A percentile compares a stretch with the other conserved stretches of the same genome.
Evolutionary conservation across 2,113 vertebrate genomes (phyloP).

Genomic region (Xiphophorus maculatus): DNA sequence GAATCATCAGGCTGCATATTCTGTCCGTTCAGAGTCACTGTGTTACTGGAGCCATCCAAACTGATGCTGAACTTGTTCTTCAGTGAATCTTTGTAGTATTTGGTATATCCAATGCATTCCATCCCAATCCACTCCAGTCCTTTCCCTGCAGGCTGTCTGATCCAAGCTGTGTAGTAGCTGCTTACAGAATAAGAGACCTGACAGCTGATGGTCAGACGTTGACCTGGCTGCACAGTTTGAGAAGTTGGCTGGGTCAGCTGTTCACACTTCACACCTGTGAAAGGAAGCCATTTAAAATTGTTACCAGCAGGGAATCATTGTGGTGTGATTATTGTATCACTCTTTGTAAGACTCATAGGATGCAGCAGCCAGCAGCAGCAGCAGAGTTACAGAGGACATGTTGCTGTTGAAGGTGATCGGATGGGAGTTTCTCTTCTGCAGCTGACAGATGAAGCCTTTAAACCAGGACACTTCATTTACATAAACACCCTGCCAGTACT

Average conservation of each 20-base stretch:
- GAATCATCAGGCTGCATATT: too few species aligned
- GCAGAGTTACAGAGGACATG: background rate
- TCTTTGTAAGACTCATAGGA: background rate
- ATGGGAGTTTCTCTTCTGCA: background rate
- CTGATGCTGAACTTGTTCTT: too few species aligned
- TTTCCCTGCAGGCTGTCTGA: too few species aligned
- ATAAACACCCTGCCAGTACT: background rate
- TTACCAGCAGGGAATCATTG: background rate
- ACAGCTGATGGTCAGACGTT: slow-evolving; percentile 35
- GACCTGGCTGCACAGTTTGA: slow-evolving; percentile 28
- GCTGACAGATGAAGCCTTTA: background rate
- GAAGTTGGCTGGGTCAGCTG: background rate
- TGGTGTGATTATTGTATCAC: background rate
- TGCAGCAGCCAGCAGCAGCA: background rate
- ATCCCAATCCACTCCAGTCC: too few species aligned
- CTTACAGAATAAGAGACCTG: slow-evolving; percentile 21
- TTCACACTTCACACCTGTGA: background rate
- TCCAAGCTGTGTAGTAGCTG: too few species aligned
- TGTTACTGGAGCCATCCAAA: too few species aligned
- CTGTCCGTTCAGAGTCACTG: too few species aligned
- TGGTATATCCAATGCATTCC: too few species aligned
- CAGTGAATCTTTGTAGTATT: too few species aligned
- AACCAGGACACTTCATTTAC: background rate
- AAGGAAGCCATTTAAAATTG: background rate
- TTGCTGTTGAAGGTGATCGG: background rate